Evolutionary conservation across 2,113 vertebrate genomes (phyloP).

Genomic region (Zapornia atra): DNA sequence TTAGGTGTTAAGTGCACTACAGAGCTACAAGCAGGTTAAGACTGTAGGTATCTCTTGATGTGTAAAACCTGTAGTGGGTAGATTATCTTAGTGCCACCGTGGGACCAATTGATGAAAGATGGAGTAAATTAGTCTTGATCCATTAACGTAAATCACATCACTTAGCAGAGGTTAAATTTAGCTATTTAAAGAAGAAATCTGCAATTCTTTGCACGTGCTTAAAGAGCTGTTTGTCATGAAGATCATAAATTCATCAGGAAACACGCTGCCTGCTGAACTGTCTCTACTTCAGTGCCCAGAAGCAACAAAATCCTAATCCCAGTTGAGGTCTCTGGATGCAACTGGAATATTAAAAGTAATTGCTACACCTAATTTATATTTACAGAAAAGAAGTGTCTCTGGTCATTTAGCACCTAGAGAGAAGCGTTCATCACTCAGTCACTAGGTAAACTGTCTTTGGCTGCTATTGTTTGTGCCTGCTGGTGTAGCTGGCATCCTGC

Average conservation of each 20-base stretch:
- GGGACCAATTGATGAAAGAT: background rate
- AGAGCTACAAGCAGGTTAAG: background rate
- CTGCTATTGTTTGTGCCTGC: background rate
- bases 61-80: background rate
- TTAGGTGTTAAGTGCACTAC: background rate
- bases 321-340: background rate
- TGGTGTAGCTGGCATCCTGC: background rate
- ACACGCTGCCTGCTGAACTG: background rate
- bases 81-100: background rate
- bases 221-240: background rate
- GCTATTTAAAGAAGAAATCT: background rate
- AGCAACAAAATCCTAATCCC: background rate
- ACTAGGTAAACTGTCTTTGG: background rate
- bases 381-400: background rate
- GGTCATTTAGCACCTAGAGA: background rate
- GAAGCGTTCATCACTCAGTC: background rate
- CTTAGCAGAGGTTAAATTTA: background rate
- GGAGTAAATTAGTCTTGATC: background rate
- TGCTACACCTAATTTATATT: background rate
- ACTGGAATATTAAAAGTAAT: constrained; percentile 9
- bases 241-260: background rate
- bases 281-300: background rate
- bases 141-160: background rate
- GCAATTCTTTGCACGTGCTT: background rate
- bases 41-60: background rate